A percentile compares a stretch with the other conserved stretches of the same genome.
Evolutionary conservation across 1,140 invertebrate species (phyloP).

Genomic region (Camponotus vicinus): DNA sequence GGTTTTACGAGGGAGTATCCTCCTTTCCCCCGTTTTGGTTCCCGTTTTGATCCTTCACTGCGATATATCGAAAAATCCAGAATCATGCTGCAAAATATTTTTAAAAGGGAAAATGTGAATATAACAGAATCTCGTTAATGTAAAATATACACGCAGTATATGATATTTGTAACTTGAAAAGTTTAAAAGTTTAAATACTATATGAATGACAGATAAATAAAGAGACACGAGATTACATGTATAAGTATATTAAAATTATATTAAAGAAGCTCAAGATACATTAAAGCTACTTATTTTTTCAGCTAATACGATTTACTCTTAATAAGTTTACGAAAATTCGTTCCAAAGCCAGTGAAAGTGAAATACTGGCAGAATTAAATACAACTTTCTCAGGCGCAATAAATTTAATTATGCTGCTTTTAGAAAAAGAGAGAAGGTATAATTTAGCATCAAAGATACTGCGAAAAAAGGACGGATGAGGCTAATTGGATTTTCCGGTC

Average conservation of each 20-base stretch:
- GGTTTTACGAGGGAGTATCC: neutral
- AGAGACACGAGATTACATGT: neutral
- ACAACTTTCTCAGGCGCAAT: constrained; percentile 33
- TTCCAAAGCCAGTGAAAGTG: constrained; percentile 36
- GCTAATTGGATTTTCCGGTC: constrained; percentile 54
- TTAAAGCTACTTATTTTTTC: constrained; percentile 18
- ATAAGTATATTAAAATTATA: neutral
- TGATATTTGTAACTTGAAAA: neutral
- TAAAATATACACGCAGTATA: neutral
- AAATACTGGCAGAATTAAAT: constrained; percentile 21
- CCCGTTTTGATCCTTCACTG: neutral
- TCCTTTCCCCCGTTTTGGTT: neutral
- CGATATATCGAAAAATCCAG: neutral
- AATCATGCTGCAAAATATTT: neutral
- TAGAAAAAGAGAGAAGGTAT: constrained; percentile 35
- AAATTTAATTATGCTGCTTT: constrained; percentile 56
- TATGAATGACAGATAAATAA: neutral
- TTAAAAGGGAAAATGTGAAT: neutral
- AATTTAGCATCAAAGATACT: constrained; percentile 31
- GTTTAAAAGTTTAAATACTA: neutral
- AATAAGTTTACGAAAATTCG: constrained; percentile 30
- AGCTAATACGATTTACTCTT: neutral
- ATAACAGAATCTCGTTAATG: neutral
- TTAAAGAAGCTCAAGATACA: neutral
- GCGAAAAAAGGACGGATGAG: constrained; percentile 11